Conservation (phyloP, 2,888 invertebrate genomes). For the Pristionchus exspectatus region DNA sequence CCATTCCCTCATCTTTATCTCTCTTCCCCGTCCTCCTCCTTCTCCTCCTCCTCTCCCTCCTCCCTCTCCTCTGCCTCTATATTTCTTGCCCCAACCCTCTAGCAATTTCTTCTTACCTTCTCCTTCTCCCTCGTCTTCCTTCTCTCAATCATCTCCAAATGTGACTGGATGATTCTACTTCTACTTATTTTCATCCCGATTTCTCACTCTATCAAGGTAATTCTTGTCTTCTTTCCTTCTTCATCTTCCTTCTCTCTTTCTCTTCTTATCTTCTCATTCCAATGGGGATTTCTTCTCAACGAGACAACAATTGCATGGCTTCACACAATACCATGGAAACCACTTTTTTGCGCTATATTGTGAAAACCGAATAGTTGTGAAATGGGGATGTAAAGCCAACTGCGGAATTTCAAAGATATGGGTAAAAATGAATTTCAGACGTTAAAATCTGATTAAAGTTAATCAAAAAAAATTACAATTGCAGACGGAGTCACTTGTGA, state of each 20-base stretch:
- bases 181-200: not conserved
- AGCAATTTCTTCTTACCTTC: constrained; percentile 10
- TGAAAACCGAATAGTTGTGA: not conserved
- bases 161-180: constrained; percentile 17
- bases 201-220: constrained; percentile 35
- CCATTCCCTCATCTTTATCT: constrained; percentile 1
- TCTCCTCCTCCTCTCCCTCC: not conserved
- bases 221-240: not conserved
- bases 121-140: constrained; percentile 13
- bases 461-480: not conserved
- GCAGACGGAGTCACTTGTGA: constrained; percentile 68
- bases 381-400: not conserved
- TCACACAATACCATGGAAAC: constrained; percentile 32
- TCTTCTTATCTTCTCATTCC: constrained; percentile 15
- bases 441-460: not conserved
- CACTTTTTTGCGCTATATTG: not conserved
- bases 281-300: not conserved
- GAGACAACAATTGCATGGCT: constrained; percentile 14
- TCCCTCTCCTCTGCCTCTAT: not conserved
- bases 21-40: not conserved
- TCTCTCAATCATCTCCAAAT: constrained; percentile 40
- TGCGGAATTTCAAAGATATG: not conserved
- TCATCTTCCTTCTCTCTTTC: not conserved
- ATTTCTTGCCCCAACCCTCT: constrained; percentile 18
- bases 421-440: not conserved